A percentile compares a stretch with the other conserved stretches of the same genome.
phyloP scores from a whole-genome alignment of 1,140 invertebrate genomes.

The Orussus abietinus region DNA sequence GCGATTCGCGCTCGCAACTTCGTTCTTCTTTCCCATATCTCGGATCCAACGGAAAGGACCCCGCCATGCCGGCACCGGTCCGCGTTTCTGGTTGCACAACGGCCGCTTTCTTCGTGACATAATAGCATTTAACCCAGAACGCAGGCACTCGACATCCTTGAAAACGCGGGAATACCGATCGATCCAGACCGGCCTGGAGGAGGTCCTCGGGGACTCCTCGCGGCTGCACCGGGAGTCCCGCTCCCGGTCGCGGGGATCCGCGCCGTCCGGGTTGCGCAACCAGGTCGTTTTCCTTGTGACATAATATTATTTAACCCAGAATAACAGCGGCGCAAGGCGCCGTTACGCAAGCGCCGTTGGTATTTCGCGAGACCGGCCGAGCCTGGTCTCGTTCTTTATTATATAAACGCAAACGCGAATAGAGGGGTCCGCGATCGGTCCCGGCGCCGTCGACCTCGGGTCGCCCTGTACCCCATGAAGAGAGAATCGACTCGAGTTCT shows the following conservation, averaged over 20 bases:
- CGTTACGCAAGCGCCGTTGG: conserved; percentile 38
- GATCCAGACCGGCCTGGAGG: too few relatives aligned
- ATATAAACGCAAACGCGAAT: too few relatives aligned
- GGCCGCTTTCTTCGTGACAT: conserved; percentile 45
- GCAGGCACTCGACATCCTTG: too few relatives aligned
- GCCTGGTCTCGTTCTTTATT: conserved; percentile 33
- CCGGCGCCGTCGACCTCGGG: too few relatives aligned
- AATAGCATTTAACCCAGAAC: conserved; percentile 50
- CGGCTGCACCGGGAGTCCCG: too few relatives aligned
- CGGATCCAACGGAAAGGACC: too few relatives aligned
- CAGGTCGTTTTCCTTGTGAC: conserved; percentile 44
- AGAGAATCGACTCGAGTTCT: too few relatives aligned
- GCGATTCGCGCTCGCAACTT: background rate
- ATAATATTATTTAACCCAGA: conserved; percentile 50
- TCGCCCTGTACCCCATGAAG: too few relatives aligned
- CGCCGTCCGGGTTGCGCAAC: conserved; percentile 1
- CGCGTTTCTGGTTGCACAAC: conserved; percentile 36
- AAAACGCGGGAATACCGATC: too few relatives aligned
- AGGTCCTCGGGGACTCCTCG: too few relatives aligned
- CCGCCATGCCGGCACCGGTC: too few relatives aligned
- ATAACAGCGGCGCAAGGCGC: conserved; percentile 30
- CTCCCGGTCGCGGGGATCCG: background rate
- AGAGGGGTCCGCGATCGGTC: too few relatives aligned
- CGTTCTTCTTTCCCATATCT: background rate
- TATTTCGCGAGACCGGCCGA: conserved; percentile 40